These are phyloP conservation scores for Eurytoma adleriae DNA, from an alignment of 2,888 invertebrate genomes.

Conservation along the genomic window DNA sequence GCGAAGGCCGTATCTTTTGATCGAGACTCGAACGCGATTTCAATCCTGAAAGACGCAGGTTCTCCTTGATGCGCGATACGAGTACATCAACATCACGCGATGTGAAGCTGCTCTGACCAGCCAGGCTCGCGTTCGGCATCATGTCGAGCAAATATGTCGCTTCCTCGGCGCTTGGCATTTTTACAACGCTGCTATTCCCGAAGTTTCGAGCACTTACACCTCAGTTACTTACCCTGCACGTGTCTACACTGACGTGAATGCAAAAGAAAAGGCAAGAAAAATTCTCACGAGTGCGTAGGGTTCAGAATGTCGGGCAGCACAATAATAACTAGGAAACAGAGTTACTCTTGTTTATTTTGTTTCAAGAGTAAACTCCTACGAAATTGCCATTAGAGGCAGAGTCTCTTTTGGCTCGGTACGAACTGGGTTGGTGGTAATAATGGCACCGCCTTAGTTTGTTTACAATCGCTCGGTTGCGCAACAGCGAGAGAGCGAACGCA, in stretches of 20 bases:
- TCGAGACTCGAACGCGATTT: conserved; percentile 70
- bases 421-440: too few species aligned
- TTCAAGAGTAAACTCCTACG: too few species aligned
- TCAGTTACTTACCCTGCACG: not conserved
- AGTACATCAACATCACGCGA: conserved; percentile 81
- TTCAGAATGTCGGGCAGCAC: too few species aligned
- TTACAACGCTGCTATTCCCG: not conserved
- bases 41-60: conserved; percentile 77
- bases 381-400: too few species aligned
- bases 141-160: conserved; percentile 71
- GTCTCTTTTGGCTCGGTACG: too few species aligned
- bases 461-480: too few species aligned
- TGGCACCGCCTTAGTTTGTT: too few species aligned
- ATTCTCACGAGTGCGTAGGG: too few species aligned
- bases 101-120: conserved; percentile 68
- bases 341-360: too few species aligned
- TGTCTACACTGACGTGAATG: not conserved
- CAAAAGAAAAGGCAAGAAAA: too few species aligned
- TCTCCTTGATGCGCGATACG: conserved; percentile 83
- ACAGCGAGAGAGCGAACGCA: too few species aligned
- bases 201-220: not conserved
- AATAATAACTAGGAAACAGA: too few species aligned
- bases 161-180: conserved; percentile 74
- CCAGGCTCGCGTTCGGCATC: conserved; percentile 69
- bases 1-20: conserved; percentile 72